These are phyloP conservation scores for Sebastes vulpes DNA, from an alignment of 2,797 vertebrate genomes.

Conservation along the genomic window DNA sequence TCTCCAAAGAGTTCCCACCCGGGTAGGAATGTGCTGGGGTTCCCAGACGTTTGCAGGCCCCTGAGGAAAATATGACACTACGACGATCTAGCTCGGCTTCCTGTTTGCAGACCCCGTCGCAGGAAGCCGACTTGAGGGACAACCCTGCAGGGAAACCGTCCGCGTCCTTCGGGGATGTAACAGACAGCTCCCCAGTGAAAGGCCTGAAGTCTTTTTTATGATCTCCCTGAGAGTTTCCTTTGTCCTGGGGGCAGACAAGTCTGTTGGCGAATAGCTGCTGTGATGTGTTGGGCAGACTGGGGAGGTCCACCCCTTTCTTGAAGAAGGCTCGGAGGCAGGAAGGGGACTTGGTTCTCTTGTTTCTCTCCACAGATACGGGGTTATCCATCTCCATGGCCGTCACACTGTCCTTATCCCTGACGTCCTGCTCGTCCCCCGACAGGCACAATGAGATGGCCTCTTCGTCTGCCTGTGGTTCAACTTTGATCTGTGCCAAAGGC, in stretches of 20 bases:
- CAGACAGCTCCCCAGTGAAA: conserved; percentile 91
- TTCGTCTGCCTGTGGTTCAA: conserved; percentile 93
- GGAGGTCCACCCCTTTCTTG: conserved; percentile 89
- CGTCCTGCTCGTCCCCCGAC: conserved; percentile 92
- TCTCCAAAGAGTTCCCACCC: conserved; percentile 93
- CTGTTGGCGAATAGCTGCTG: conserved; percentile 93
- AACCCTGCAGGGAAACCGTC: conserved; percentile 91
- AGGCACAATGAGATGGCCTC: conserved; percentile 92
- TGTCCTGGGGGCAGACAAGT: conserved; percentile 93
- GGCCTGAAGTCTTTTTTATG: conserved; percentile 95
- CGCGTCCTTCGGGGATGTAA: conserved; percentile 91
- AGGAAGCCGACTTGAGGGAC: conserved; percentile 91
- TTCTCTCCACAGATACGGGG: conserved; percentile 83
- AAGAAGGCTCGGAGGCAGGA: conserved; percentile 93
- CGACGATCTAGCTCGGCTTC: conserved; percentile 95
- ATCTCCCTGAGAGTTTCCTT: conserved; percentile 98
- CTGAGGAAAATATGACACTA: conserved; percentile 98
- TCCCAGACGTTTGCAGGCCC: conserved; percentile 91
- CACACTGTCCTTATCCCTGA: conserved; percentile 89
- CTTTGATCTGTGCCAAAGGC: conserved; percentile 91
- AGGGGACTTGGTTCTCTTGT: conserved; percentile 89
- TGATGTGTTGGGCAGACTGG: conserved; percentile 90
- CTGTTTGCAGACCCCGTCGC: conserved; percentile 95
- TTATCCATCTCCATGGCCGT: conserved; percentile 92
- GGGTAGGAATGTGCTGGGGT: conserved; percentile 94